A percentile compares a stretch with the other conserved stretches of the same genome.
These are phyloP conservation scores for Notiomystis cincta DNA, from an alignment of 2,113 vertebrate species.

Conservation along the genomic window DNA sequence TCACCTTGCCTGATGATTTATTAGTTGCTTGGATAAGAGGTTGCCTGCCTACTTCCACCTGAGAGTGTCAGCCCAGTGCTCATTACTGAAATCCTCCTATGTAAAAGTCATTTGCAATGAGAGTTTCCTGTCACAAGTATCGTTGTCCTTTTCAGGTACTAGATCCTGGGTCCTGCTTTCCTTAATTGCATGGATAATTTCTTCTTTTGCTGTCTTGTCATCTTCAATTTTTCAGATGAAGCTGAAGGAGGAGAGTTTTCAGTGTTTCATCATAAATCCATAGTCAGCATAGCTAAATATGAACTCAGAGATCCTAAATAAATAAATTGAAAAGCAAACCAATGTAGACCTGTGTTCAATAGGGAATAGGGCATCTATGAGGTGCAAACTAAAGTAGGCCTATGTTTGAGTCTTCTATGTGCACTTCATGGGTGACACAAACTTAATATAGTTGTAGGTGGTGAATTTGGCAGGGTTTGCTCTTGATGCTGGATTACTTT, in stretches of 20 bases:
- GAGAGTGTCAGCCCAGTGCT: not conserved
- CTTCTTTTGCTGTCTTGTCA: not conserved
- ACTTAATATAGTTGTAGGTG: not conserved
- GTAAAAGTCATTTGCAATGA: not conserved
- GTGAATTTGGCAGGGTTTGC: not conserved
- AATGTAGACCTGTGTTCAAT: not conserved
- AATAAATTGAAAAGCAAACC: not conserved
- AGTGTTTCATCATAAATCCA: not conserved
- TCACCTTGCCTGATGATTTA: not conserved
- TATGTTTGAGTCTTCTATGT: not conserved
- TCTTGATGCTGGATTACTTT: not conserved
- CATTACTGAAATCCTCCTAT: not conserved
- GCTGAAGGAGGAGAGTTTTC: not conserved
- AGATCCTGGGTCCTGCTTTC: not conserved
- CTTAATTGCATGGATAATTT: not conserved
- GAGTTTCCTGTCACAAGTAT: not conserved
- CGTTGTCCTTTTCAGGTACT: not conserved
- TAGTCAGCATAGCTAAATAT: not conserved
- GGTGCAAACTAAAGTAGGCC: not conserved
- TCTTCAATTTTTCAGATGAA: not conserved
- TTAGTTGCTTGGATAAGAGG: not conserved
- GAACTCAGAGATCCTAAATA: not conserved
- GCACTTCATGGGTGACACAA: not conserved
- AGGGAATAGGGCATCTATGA: not conserved
- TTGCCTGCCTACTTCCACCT: not conserved